Evolutionary conservation across 2,113 vertebrate species (phyloP), one percentile per base, ranked within the genome.

Genomic region (Ammodytes marinus): DNA sequence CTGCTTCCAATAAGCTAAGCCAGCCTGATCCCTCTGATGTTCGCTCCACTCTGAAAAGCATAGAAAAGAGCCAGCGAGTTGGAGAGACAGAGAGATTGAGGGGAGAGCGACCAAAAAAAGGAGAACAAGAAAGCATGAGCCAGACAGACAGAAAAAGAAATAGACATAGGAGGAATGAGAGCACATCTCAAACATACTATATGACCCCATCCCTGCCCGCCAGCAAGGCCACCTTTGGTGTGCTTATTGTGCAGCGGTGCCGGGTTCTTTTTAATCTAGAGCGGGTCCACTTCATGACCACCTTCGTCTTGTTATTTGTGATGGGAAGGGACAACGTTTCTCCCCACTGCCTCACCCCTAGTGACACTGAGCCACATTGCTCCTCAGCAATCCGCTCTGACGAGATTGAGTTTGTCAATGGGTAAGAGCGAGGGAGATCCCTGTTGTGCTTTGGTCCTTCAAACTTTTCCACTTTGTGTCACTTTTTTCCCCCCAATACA

Each of bases 1-100:
- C 89, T 95, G 90, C 92, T 95, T 92, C 87, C 89, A 94, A 93
- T 94, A 92, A 91, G 75, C 90, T 87, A 91, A 93, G 93, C 91
- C 91, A 92, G 89, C 85, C 93, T 93, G 93, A 92, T 91, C 92
- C 91, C 89, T 93, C 91, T 90, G 91, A 94, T 92, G 93, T 92
- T 90, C 89, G 72, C 91, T 91, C 85, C 82, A 86, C 89, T 85
- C 91, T 81, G 79, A 84, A 88, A 88, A 80, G 88, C 89, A 82
- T 81, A 89, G 70, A 83, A 89, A 77, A 85, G 83, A 88, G 74
- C 69, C 43, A 87, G 65, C 52, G 73, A 84, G 85, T 8, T 57
- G 76, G 76, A 58, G 78, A 83, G 77, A 83, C 59, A 80, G 54
- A 66, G 72, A 80, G 71, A 71, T 76, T 40, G 60, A 82, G 74